These are phyloP conservation scores for Promerops cafer DNA, from an alignment of 2,113 vertebrate genomes.

Conservation along the genomic window DNA sequence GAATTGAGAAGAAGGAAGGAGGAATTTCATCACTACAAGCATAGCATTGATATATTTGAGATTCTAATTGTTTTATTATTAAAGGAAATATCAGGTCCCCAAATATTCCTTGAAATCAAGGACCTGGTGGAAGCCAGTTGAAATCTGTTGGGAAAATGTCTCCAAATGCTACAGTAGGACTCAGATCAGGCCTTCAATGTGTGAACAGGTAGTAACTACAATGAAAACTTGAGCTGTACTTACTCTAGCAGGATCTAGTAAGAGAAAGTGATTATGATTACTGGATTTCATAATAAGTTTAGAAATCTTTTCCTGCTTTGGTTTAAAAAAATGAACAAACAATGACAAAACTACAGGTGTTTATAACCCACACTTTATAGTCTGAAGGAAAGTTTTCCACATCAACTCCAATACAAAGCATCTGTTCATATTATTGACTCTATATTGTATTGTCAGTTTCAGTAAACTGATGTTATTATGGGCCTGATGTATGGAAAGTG, in stretches of 20 bases:
- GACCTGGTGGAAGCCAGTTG: not conserved
- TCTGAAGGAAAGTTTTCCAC: not conserved
- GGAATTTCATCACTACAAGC: not conserved
- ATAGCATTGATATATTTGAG: not conserved
- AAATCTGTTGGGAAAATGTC: not conserved
- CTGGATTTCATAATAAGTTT: not conserved
- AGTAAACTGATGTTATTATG: not conserved
- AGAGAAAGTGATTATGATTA: not conserved
- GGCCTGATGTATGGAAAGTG: not conserved
- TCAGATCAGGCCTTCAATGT: not conserved
- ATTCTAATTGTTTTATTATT: not conserved
- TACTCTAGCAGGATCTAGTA: not conserved
- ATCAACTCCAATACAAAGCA: not conserved
- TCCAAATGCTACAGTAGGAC: not conserved
- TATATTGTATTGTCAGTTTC: conserved; percentile 5
- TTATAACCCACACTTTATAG: not conserved
- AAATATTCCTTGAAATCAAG: not conserved
- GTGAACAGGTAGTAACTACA: not conserved
- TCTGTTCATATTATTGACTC: conserved; percentile 13
- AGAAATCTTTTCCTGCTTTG: not conserved
- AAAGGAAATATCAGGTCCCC: not conserved
- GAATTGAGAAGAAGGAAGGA: not conserved
- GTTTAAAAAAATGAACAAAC: not conserved
- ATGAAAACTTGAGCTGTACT: not conserved
- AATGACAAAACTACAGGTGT: not conserved